Base-by-base conservation (phyloP, 2,113 vertebrate genomes). In the Lepidothrix coronata region DNA sequence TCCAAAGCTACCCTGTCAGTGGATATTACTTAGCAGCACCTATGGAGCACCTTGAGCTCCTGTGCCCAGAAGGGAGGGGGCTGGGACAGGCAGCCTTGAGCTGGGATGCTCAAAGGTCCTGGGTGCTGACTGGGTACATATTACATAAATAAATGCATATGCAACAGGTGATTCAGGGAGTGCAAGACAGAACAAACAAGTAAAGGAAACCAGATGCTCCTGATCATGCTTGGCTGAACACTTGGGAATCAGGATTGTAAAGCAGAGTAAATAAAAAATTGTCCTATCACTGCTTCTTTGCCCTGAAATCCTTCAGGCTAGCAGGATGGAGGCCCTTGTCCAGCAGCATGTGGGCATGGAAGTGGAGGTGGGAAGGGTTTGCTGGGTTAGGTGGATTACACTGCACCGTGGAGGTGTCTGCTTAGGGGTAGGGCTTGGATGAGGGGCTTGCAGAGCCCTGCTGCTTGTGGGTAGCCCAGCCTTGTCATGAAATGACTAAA, bases 171-270 rank as follows among this genome's bases (percentile, higher is more conserved):
- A 33, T 46, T 25, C 7, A 22, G 54, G 39, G 61, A 61, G 19
- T 7, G 13, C 13, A 16, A 48, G 49, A 11, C 17, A 25, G 76
- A 51, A 37, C 8, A 44, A 62, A 21, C 18, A 39, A 20, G 57
- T 43, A 30, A 80, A 86, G 12, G 25, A 83, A 73, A 41, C 3
- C 3, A 46, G 28, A 24, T 82, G 51, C 25, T 59, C 19, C 24
- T 37, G 5, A 44, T 66, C 4, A 1, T n/a, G 19, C 24, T 41
- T 11, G 22, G 0, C 19, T 49, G 3, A 3, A 9, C 1, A 1
- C 37, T 11, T 6, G 0, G 30, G 63, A 66, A 28, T 8, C 12
- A 41, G 44, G 37, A 20, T 73, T 79, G 18, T 58, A 41, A 72
- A 93, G 12, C 30, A 48, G 22, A 9, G 18, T 27, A 11, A 61